These are phyloP conservation scores for Pardosa pseudoannulata DNA, from an alignment of 2,888 invertebrate species.

Conservation along the genomic window DNA sequence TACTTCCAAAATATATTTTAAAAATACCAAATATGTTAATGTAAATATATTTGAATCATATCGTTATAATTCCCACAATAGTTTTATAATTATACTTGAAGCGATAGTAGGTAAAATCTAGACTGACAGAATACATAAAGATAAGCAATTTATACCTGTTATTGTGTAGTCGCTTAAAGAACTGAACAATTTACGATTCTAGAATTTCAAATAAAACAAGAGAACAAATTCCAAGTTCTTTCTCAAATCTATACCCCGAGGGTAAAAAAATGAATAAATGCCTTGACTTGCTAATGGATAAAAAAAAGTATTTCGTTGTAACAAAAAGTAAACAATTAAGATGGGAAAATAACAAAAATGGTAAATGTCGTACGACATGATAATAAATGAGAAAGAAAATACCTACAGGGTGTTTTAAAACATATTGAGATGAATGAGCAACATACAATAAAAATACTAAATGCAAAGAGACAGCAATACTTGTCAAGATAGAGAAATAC, in stretches of 20 bases:
- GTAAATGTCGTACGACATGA: constrained; percentile 7
- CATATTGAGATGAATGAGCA: constrained; percentile 21
- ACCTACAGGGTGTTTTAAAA: constrained; percentile 37
- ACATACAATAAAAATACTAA: constrained; percentile 16
- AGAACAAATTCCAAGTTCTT: neutral
- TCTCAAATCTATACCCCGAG: constrained; percentile 6
- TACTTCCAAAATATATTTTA: too few species aligned
- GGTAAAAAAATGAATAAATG: constrained; percentile 20
- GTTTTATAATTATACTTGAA: too few species aligned
- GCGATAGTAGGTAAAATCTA: too few species aligned
- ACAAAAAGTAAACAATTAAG: constrained; percentile 26
- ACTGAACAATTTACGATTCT: neutral
- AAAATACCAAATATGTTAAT: too few species aligned
- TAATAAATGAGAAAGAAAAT: constrained; percentile 35
- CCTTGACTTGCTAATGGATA: constrained; percentile 5
- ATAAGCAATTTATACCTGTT: too few species aligned
- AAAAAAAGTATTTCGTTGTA: constrained; percentile 14
- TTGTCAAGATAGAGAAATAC: neutral
- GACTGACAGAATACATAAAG: too few species aligned
- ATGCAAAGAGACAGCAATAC: neutral
- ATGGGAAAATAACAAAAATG: constrained; percentile 33
- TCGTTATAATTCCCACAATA: too few species aligned
- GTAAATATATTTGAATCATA: too few species aligned
- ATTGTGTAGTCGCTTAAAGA: neutral
- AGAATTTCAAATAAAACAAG: neutral